These are phyloP conservation scores for Tauraco erythrolophus DNA, from an alignment of 2,113 vertebrate genomes.

Conservation along the genomic window DNA sequence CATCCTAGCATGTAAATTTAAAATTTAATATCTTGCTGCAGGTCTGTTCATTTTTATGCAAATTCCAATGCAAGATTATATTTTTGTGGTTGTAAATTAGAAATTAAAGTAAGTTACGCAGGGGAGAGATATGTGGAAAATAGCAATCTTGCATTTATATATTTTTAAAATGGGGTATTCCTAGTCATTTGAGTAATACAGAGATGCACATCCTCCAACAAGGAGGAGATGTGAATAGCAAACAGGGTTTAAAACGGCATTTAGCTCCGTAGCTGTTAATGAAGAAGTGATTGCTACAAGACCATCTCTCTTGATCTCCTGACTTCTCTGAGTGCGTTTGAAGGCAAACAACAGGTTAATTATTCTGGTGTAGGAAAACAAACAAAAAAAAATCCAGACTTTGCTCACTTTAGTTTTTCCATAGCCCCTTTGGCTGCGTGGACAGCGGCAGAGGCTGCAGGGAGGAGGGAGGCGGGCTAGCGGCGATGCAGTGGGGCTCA, in stretches of 20 bases:
- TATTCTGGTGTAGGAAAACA: not conserved
- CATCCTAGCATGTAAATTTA: conserved; percentile 73
- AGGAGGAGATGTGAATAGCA: not conserved
- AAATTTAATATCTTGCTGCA: conserved; percentile 76
- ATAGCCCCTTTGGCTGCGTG: not conserved
- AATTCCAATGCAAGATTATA: conserved; percentile 70
- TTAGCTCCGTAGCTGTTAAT: not conserved
- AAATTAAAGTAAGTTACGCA: conserved; percentile 49
- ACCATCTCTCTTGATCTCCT: not conserved
- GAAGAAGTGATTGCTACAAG: not conserved
- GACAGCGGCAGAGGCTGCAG: not conserved
- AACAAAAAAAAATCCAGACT: not conserved
- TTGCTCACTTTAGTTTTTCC: not conserved
- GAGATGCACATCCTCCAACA: not conserved
- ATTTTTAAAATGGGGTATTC: conserved; percentile 26
- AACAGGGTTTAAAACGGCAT: not conserved
- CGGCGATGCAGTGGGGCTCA: rapidly evolving
- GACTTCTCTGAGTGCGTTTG: not conserved
- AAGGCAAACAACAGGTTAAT: not conserved
- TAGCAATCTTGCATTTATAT: conserved; percentile 7
- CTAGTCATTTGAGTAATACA: not conserved
- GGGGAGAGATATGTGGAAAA: not conserved
- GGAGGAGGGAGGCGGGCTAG: not conserved
- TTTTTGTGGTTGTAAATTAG: conserved; percentile 75
- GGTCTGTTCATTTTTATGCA: conserved; percentile 77